Evolutionary conservation across 2,113 vertebrate species (phyloP).

Genomic region (Brachypteracias leptosomus): DNA sequence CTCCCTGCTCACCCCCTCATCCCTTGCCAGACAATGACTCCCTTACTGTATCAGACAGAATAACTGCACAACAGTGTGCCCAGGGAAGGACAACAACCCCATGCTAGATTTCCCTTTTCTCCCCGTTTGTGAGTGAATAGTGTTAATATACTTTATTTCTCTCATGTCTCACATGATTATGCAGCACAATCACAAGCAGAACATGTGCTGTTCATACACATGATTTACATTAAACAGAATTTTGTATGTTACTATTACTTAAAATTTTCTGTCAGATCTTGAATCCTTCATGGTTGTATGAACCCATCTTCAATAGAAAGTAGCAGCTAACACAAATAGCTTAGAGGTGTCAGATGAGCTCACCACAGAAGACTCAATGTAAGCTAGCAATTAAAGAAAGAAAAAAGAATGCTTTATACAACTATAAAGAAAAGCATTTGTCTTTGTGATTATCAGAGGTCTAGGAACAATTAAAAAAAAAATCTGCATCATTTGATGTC

Average conservation of each 20-base stretch:
- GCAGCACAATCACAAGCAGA: not conserved
- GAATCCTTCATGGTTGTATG: not conserved
- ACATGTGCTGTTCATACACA: not conserved
- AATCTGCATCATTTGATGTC: not conserved
- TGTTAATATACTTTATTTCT: not conserved
- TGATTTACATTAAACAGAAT: not conserved
- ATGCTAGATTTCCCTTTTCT: not conserved
- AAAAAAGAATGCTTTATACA: not conserved
- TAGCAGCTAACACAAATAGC: not conserved
- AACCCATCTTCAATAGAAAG: not conserved
- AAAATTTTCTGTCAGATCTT: not conserved
- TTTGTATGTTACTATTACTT: not conserved
- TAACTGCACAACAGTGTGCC: not conserved
- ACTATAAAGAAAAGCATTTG: not conserved
- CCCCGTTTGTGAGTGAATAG: not conserved
- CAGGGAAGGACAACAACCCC: not conserved
- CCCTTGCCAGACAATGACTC: not conserved
- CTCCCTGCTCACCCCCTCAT: not conserved
- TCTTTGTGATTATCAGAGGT: not conserved
- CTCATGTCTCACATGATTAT: not conserved
- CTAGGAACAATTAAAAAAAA: not conserved
- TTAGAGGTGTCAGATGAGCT: not conserved
- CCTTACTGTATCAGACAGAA: not conserved
- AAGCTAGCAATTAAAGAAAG: not conserved
- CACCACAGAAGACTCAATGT: not conserved